phyloP scores from a whole-genome alignment of 2,888 invertebrate genomes.

The Archips xylosteana region DNA sequence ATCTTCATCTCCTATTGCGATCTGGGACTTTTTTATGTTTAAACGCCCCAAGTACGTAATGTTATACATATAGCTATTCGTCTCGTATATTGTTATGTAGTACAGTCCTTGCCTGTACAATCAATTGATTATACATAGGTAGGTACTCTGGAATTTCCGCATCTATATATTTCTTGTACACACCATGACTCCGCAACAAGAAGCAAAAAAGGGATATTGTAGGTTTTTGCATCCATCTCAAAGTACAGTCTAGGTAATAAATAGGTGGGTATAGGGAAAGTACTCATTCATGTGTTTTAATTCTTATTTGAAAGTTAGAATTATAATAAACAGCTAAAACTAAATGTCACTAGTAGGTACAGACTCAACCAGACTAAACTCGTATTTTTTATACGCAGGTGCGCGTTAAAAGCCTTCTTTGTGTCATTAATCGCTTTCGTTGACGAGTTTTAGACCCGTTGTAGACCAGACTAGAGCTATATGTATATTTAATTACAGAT shows the following conservation, averaged over 20 bases:
- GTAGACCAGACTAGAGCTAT: not conserved
- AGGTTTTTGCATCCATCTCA: not conserved
- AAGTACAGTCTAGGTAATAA: not conserved
- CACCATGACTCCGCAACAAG: constrained; percentile 11
- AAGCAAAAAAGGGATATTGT: constrained; percentile 14
- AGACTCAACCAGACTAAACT: not conserved
- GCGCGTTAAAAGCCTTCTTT: not conserved
- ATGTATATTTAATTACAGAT: not conserved
- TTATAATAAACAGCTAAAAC: not conserved
- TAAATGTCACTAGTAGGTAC: not conserved
- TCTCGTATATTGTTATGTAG: not conserved
- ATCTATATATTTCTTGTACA: constrained; percentile 22
- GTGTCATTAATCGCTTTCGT: not conserved
- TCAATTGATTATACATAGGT: not conserved
- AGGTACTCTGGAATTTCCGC: constrained; percentile 12
- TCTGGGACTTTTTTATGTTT: not conserved
- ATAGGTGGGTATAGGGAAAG: not conserved
- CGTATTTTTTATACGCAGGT: not conserved
- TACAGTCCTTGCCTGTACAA: not conserved
- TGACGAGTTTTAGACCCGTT: not conserved
- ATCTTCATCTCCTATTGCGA: not conserved
- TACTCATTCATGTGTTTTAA: not conserved
- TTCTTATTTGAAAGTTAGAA: not conserved
- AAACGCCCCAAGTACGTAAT: not conserved
- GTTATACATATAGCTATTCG: not conserved